Evolutionary conservation across 2,888 invertebrate species (phyloP).

Genomic region (Noctua janthe): DNA sequence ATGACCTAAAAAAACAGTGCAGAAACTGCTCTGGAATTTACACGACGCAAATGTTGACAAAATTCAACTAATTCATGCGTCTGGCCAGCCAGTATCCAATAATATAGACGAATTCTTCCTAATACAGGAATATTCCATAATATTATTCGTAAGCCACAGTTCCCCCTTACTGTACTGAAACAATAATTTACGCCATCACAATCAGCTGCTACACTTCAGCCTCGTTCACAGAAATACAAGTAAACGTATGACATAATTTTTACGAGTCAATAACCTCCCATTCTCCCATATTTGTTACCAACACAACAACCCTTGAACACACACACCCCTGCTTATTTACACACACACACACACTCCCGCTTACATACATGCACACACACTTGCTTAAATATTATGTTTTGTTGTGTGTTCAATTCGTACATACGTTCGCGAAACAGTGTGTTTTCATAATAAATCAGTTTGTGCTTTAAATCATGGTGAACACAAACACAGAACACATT

Average conservation of each 20-base stretch:
- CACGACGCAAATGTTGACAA: constrained; percentile 12
- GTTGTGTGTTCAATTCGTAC: constrained; percentile 29
- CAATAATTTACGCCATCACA: constrained; percentile 21
- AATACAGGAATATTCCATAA: not conserved
- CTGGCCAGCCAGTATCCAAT: not conserved
- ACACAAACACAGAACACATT: constrained; percentile 59
- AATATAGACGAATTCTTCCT: not conserved
- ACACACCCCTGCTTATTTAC: constrained; percentile 6
- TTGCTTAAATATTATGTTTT: constrained; percentile 24
- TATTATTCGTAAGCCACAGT: not conserved
- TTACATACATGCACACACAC: not conserved
- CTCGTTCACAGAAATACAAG: constrained; percentile 25
- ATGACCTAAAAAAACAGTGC: not conserved
- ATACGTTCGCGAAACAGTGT: constrained; percentile 56
- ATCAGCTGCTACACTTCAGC: constrained; percentile 38
- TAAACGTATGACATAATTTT: constrained; percentile 57
- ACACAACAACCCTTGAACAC: constrained; percentile 37
- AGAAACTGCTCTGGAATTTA: not conserved
- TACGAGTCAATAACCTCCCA: constrained; percentile 62
- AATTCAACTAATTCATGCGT: not conserved
- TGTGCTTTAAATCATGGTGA: constrained; percentile 61
- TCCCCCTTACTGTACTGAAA: not conserved
- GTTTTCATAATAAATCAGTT: constrained; percentile 65
- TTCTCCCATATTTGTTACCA: constrained; percentile 40
- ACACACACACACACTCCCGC: not conserved